These are phyloP conservation scores for Caradrina kadenii DNA, from an alignment of 2,888 invertebrate species.

Conservation along the genomic window DNA sequence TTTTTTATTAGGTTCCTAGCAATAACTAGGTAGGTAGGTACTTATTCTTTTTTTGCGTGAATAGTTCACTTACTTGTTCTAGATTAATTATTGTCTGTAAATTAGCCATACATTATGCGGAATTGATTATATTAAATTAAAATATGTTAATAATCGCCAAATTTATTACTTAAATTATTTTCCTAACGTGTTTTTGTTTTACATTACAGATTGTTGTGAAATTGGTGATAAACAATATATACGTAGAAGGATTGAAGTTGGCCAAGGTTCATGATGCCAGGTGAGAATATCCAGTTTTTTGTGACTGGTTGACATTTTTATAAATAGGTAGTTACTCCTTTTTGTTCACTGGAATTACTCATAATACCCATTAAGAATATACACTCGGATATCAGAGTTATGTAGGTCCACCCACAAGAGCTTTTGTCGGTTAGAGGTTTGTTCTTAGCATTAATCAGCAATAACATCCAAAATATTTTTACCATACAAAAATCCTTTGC, in stretches of 20 bases:
- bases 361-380: too few species aligned
- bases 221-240: slow-evolving; percentile 87
- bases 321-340: too few species aligned
- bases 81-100: background rate
- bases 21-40: background rate
- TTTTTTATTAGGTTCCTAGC: background rate
- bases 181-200: slow-evolving; percentile 11
- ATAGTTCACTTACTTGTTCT: background rate
- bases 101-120: background rate
- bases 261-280: slow-evolving; percentile 90
- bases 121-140: background rate
- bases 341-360: too few species aligned
- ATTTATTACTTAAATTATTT: background rate
- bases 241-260: slow-evolving; percentile 89
- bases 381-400: too few species aligned
- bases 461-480: background rate
- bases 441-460: too few species aligned
- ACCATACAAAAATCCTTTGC: background rate
- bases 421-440: too few species aligned
- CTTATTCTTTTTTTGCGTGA: background rate
- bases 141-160: background rate
- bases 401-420: too few species aligned
- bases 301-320: background rate
- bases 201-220: slow-evolving; percentile 82
- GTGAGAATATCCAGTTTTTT: slow-evolving; percentile 65